Evolutionary conservation across 2,888 invertebrate genomes (phyloP).

Genomic region (Lymantria dispar): DNA sequence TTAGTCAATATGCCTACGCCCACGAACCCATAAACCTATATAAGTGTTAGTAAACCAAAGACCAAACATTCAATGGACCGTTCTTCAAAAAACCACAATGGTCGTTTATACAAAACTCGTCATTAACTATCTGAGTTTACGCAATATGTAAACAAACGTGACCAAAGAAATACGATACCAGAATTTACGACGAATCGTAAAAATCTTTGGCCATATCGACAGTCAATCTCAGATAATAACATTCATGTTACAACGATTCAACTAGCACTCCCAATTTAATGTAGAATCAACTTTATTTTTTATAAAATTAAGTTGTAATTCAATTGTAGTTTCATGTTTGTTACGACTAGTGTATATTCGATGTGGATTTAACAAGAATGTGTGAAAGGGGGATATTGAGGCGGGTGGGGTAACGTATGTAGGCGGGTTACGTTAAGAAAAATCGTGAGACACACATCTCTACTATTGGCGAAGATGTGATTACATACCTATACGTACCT

Average conservation of each 20-base stretch:
- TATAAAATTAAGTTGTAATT: not conserved
- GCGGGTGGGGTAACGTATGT: slow-evolving; percentile 41
- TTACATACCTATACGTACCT: slow-evolving; percentile 8
- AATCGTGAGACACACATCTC: slow-evolving; percentile 47
- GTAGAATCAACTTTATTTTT: not conserved
- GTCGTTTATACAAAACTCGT: slow-evolving; percentile 16
- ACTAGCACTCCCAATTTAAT: not conserved
- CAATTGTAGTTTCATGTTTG: not conserved
- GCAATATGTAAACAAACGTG: slow-evolving; percentile 25
- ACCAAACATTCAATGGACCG: slow-evolving; percentile 2
- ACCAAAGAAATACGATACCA: slow-evolving; percentile 33
- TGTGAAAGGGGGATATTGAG: slow-evolving; percentile 39
- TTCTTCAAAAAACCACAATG: slow-evolving; percentile 22
- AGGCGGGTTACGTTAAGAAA: slow-evolving; percentile 45
- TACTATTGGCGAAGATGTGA: slow-evolving; percentile 55
- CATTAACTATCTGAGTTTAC: slow-evolving; percentile 20
- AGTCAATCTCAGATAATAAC: slow-evolving; percentile 31
- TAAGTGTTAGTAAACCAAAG: not conserved
- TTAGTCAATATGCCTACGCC: not conserved
- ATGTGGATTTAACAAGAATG: slow-evolving; percentile 28
- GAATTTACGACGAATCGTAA: slow-evolving; percentile 42
- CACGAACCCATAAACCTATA: slow-evolving; percentile 1
- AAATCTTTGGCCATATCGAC: slow-evolving; percentile 37
- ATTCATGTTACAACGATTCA: not conserved
- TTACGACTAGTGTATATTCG: not conserved